Evolutionary conservation across 1,140 invertebrate genomes (phyloP).

Genomic region (Cotesia chilonis): DNA sequence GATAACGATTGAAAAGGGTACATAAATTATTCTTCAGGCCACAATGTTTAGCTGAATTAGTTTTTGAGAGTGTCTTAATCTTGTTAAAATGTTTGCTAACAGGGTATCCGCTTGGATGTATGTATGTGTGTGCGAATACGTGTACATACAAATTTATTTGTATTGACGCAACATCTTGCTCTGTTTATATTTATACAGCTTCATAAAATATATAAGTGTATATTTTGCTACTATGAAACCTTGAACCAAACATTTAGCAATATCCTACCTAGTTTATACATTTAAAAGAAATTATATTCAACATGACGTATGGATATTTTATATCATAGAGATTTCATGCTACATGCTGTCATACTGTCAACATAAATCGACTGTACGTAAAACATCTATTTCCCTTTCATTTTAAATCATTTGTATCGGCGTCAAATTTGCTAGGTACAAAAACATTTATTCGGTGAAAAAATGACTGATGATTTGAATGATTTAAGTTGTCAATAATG

Average conservation of each 20-base stretch:
- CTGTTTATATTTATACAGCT: constrained; percentile 62
- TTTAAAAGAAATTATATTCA: constrained; percentile 19
- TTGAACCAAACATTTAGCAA: constrained; percentile 26
- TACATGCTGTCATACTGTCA: background rate
- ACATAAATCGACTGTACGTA: background rate
- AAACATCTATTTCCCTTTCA: constrained; percentile 16
- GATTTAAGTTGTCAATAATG: constrained; percentile 14
- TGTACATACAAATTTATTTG: constrained; percentile 23
- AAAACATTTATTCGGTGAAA: background rate
- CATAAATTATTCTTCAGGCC: constrained; percentile 45
- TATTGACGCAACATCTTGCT: constrained; percentile 43
- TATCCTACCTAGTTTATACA: background rate
- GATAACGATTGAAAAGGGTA: constrained; percentile 57
- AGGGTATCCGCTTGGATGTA: constrained; percentile 42
- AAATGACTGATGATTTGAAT: constrained; percentile 19
- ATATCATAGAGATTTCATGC: background rate
- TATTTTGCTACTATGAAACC: constrained; percentile 55
- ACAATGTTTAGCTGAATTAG: constrained; percentile 60
- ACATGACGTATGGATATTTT: constrained; percentile 14
- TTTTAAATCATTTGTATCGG: background rate
- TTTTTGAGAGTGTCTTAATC: constrained; percentile 61
- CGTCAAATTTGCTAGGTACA: constrained; percentile 8
- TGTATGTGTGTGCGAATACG: constrained; percentile 9
- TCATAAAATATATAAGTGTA: constrained; percentile 63
- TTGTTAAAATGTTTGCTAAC: constrained; percentile 66